Conservation (phyloP, 1,140 invertebrate species). For the Octopus bimaculoides region DNA sequence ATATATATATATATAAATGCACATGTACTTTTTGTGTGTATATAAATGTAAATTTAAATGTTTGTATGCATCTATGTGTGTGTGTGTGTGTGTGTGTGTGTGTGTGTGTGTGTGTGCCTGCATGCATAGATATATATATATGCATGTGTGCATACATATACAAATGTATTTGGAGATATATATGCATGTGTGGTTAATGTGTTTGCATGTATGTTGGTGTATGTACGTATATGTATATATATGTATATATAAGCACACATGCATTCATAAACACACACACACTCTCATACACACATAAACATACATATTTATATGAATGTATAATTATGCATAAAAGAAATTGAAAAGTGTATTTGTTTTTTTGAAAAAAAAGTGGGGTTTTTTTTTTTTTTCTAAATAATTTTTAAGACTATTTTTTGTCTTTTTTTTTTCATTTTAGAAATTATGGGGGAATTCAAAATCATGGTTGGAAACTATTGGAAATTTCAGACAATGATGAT, state of each 20-base stretch:
- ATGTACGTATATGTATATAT: neutral
- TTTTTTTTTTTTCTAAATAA: slow-evolving; percentile 2
- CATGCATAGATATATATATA: neutral
- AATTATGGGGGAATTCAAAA: slow-evolving; percentile 2
- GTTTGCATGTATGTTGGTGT: neutral
- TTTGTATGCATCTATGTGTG: neutral
- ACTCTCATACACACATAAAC: neutral
- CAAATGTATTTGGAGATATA: neutral
- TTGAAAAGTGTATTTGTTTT: neutral
- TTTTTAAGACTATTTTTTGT: slow-evolving; percentile 14
- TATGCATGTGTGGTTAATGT: neutral
- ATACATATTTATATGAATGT: neutral
- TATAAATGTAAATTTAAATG: neutral
- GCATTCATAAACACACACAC: neutral
- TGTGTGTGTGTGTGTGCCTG: neutral
- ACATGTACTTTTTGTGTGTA: neutral
- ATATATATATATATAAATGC: too few species aligned
- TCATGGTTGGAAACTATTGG: slow-evolving; percentile 11
- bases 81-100: neutral
- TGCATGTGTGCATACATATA: neutral
- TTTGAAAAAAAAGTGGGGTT: neutral
- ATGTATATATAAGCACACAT: neutral
- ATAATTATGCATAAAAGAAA: neutral
- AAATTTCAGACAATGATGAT: slow-evolving; percentile 13
- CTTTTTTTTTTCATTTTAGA: slow-evolving; percentile 16